Percentiles rank a stretch among this genome's conserved stretches.
Conservation (phyloP, 1,140 invertebrate genomes). For the Achroia grisella region DNA sequence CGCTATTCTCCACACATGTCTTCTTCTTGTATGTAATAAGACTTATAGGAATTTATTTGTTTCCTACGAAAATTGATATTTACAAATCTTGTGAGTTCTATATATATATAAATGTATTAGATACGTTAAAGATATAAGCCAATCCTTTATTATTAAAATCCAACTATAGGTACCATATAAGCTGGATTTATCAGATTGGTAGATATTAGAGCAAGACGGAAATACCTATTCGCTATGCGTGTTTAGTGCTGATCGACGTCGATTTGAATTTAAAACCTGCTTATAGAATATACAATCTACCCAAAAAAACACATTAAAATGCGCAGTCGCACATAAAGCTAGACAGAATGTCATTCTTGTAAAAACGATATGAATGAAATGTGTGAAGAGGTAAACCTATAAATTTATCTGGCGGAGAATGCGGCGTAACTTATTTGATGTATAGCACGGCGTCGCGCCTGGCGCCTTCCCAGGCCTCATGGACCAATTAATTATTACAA, state of each 20-base stretch:
- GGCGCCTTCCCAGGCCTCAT: constrained; percentile 20
- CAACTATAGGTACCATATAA: no score
- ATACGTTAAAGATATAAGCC: no score
- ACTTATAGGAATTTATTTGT: background rate
- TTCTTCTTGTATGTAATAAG: constrained; percentile 1
- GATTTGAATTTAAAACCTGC: constrained; percentile 14
- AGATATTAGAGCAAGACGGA: constrained; percentile 7
- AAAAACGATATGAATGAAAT: constrained; percentile 36
- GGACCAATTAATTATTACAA: constrained; percentile 14
- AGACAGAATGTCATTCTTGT: constrained; percentile 26
- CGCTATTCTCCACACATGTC: constrained; percentile 21
- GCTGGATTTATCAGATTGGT: constrained; percentile 13
- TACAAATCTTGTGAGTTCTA: no score
- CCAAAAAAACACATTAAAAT: constrained; percentile 34
- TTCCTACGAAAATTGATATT: no score
- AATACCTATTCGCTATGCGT: constrained; percentile 12
- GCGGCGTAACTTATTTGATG: constrained; percentile 15
- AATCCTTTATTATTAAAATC: no score
- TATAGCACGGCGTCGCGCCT: constrained; percentile 7
- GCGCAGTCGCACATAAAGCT: constrained; percentile 26
- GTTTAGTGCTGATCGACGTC: constrained; percentile 14
- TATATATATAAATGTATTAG: no score
- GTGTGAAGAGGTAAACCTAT: constrained; percentile 11
- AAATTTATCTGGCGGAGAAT: constrained; percentile 15
- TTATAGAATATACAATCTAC: constrained; percentile 16